phyloP scores from a whole-genome alignment of 2,888 invertebrate species.

The Eupithecia abbreviata region DNA sequence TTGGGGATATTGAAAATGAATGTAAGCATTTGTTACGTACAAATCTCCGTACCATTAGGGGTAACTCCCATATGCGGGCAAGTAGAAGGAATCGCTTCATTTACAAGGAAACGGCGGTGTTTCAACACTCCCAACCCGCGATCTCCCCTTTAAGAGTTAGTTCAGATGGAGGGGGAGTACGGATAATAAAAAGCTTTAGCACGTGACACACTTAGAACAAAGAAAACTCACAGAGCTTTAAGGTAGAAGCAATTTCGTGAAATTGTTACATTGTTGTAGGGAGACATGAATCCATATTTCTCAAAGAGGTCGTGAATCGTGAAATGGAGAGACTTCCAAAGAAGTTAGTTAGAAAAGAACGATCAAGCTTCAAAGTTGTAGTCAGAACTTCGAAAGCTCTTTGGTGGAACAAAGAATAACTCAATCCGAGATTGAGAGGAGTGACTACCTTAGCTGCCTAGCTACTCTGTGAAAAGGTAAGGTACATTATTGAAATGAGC shows the following conservation, averaged over 20 bases:
- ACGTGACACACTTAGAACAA: slow-evolving; percentile 73
- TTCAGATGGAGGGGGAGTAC: slow-evolving; percentile 45
- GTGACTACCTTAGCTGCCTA: not conserved
- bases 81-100: slow-evolving; percentile 60
- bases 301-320: slow-evolving; percentile 3
- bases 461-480: not conserved
- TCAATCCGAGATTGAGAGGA: not conserved
- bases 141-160: slow-evolving; percentile 37
- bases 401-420: not conserved
- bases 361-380: slow-evolving; percentile 11
- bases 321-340: slow-evolving; percentile 14
- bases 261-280: slow-evolving; percentile 39
- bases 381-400: slow-evolving; percentile 19
- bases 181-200: slow-evolving; percentile 74
- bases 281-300: slow-evolving; percentile 19
- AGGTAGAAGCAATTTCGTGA: slow-evolving; percentile 51
- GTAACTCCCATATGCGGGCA: slow-evolving; percentile 49
- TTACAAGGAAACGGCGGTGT: slow-evolving; percentile 61
- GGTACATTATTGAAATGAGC: not conserved
- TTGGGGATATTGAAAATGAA: slow-evolving; percentile 24
- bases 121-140: slow-evolving; percentile 49
- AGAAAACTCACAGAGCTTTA: slow-evolving; percentile 64
- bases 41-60: slow-evolving; percentile 38
- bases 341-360: slow-evolving; percentile 6
- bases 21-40: slow-evolving; percentile 34